A percentile compares a stretch with the other conserved stretches of the same genome.
Conservation (phyloP, 1,140 invertebrate genomes). For the Zophobas morio region DNA sequence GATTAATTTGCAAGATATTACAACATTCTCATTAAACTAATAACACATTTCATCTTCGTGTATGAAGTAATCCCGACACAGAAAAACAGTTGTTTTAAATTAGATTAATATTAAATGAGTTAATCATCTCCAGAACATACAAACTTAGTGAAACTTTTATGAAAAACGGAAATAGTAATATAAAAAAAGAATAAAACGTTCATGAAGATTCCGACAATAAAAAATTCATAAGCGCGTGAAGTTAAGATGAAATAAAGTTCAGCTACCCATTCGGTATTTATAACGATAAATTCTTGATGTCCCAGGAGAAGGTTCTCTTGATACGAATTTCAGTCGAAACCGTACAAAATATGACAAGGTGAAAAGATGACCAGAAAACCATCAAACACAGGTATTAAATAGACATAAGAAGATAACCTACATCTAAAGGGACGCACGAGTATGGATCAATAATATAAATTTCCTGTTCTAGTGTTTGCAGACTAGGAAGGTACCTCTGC, state of each 20-base stretch:
- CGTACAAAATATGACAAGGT: constrained; percentile 12
- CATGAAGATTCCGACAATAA: constrained; percentile 17
- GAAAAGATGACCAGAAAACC: constrained; percentile 7
- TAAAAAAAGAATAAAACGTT: constrained; percentile 15
- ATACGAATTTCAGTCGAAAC: constrained; percentile 21
- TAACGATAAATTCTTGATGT: constrained; percentile 36
- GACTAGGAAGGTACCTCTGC: too few species aligned
- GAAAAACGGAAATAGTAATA: constrained; percentile 15
- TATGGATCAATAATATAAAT: too few species aligned
- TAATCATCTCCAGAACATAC: background rate
- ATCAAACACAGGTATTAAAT: background rate
- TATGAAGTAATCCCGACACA: too few species aligned
- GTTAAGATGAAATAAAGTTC: constrained; percentile 35
- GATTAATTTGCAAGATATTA: too few species aligned
- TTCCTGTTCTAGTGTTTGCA: too few species aligned
- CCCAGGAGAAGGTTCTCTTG: background rate
- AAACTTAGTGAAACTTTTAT: constrained; percentile 16
- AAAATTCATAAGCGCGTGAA: constrained; percentile 19
- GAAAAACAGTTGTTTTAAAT: background rate
- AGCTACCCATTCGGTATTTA: constrained; percentile 36
- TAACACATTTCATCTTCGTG: too few species aligned
- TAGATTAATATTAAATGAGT: background rate
- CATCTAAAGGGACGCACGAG: too few species aligned
- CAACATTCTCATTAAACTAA: too few species aligned
- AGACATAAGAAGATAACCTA: too few species aligned